Conservation (phyloP, 2,797 vertebrate genomes). For the Acestrorhynchus altus region DNA sequence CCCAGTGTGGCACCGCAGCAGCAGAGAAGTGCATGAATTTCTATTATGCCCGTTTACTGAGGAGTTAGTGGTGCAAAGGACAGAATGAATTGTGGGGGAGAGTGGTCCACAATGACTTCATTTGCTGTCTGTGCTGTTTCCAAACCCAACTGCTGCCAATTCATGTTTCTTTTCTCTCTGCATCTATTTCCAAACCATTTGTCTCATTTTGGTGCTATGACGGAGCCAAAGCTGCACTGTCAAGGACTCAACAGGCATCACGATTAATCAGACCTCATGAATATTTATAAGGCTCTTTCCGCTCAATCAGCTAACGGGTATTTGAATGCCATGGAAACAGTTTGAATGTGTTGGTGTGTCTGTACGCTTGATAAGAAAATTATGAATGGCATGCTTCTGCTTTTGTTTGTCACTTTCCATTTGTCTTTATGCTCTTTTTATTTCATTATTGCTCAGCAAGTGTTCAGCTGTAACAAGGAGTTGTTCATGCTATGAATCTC, state of each 20-base stretch:
- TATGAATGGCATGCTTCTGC: slow-evolving; percentile 22
- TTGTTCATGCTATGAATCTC: slow-evolving; percentile 19
- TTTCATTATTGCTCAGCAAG: slow-evolving; percentile 51
- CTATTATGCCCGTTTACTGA: neutral
- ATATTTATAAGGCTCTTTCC: slow-evolving; percentile 64
- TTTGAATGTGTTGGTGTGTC: slow-evolving; percentile 56
- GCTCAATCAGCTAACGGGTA: slow-evolving; percentile 62
- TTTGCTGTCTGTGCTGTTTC: slow-evolving; percentile 21
- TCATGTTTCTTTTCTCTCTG: slow-evolving; percentile 1
- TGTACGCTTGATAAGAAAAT: slow-evolving; percentile 46
- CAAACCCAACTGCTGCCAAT: slow-evolving; percentile 18
- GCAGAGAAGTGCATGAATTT: neutral
- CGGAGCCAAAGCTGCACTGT: slow-evolving; percentile 34
- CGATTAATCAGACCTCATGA: slow-evolving; percentile 58
- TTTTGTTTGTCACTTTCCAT: slow-evolving; percentile 26
- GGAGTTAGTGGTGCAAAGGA: slow-evolving; percentile 1
- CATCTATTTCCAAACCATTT: slow-evolving; percentile 23
- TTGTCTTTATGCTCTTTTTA: slow-evolving; percentile 19
- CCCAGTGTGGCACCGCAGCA: neutral
- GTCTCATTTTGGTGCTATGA: slow-evolving; percentile 32
- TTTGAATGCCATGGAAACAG: slow-evolving; percentile 61
- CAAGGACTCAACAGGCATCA: slow-evolving; percentile 33
- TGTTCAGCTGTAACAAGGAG: slow-evolving; percentile 21
- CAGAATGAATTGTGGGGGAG: neutral
- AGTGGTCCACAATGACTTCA: neutral